Evolutionary conservation across 2,797 vertebrate genomes (phyloP).

Genomic region (Esox masquinongy): DNA sequence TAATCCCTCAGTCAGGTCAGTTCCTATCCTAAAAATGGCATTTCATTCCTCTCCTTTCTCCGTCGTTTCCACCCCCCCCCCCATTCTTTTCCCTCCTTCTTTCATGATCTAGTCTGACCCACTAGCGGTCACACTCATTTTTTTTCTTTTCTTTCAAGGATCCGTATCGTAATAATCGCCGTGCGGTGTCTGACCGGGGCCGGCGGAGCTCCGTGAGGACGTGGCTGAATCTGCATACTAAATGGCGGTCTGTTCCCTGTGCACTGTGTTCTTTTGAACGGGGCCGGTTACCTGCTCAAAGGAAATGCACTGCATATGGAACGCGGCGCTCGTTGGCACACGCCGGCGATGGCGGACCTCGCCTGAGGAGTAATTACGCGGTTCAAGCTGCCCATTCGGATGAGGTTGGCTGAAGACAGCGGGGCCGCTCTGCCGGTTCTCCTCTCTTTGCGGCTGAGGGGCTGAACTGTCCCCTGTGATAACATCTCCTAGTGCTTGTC

Average conservation of each 20-base stretch:
- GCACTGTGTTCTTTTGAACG: too few relatives aligned
- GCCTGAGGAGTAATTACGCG: conserved; percentile 60
- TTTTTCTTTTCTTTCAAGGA: too few relatives aligned
- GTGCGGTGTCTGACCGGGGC: too few relatives aligned
- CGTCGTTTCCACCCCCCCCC: neutral
- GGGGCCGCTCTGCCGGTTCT: conserved; percentile 62
- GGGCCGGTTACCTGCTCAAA: neutral
- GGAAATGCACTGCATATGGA: neutral
- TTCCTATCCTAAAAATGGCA: too few relatives aligned
- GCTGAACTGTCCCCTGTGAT: conserved; percentile 69
- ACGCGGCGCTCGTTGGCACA: neutral
- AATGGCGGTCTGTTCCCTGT: too few relatives aligned
- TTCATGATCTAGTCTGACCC: neutral
- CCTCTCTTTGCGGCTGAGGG: conserved; percentile 41
- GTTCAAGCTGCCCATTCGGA: conserved; percentile 64
- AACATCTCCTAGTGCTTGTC: conserved; percentile 57
- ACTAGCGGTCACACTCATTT: too few relatives aligned
- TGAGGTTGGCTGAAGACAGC: conserved; percentile 68
- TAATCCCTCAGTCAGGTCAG: neutral
- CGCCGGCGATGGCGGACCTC: conserved; percentile 36
- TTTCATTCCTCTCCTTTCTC: neutral
- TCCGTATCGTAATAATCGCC: too few relatives aligned
- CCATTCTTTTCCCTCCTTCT: conserved; percentile 45
- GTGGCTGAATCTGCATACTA: too few relatives aligned
- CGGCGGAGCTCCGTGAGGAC: too few relatives aligned